A percentile compares a stretch with the other conserved stretches of the same genome.
phyloP scores from a whole-genome alignment of 2,797 vertebrate genomes.

The Crypturellus tataupa region DNA sequence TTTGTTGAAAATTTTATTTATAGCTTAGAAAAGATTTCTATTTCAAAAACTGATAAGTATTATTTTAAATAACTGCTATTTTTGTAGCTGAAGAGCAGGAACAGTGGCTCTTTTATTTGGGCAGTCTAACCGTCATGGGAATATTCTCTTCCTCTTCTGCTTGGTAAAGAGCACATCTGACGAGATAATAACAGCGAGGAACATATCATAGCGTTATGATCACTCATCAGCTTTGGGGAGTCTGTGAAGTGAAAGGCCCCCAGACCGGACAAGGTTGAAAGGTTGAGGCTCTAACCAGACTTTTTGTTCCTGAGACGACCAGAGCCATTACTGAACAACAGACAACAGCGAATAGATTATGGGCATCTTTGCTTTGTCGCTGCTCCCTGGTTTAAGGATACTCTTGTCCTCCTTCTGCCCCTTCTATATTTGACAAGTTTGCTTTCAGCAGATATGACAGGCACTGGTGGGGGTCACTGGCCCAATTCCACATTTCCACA shows the following conservation, averaged over 20 bases:
- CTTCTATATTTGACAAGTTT: conserved; percentile 80
- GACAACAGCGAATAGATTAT: conserved; percentile 65
- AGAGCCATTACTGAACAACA: conserved; percentile 56
- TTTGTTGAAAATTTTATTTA: not conserved
- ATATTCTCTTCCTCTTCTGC: not conserved
- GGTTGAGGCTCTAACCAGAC: conserved; percentile 54
- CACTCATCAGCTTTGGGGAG: conserved; percentile 43
- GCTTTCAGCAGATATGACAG: conserved; percentile 85
- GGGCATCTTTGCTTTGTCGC: conserved; percentile 64
- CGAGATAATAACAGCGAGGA: conserved; percentile 45
- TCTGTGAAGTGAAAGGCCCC: conserved; percentile 41
- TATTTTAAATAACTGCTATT: not conserved
- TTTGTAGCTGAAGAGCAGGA: conserved; percentile 5
- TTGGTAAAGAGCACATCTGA: not conserved
- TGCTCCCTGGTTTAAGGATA: conserved; percentile 61
- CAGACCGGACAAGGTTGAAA: conserved; percentile 39
- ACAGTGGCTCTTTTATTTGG: conserved; percentile 27
- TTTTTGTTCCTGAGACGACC: conserved; percentile 45
- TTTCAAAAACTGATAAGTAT: not conserved
- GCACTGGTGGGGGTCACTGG: conserved; percentile 83
- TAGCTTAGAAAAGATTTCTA: not conserved
- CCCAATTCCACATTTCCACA: conserved; percentile 81
- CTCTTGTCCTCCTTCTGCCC: conserved; percentile 76
- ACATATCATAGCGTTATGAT: conserved; percentile 33
- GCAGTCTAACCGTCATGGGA: conserved; percentile 12